Evolutionary conservation across 2,797 vertebrate species (phyloP), one percentile per base, ranked within the genome.

Genomic region (Phoxinus dragarum): DNA sequence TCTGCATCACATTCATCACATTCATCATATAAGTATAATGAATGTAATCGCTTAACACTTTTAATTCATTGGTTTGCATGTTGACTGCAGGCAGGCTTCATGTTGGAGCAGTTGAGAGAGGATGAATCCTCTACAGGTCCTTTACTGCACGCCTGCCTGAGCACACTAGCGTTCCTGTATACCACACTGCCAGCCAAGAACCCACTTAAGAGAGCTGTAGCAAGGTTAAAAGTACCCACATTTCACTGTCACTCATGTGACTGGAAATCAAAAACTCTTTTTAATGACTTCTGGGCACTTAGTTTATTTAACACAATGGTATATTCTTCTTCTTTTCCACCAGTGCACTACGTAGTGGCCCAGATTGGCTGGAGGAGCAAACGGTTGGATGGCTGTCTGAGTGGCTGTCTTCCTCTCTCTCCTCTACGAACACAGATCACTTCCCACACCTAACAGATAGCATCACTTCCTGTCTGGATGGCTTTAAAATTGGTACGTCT

Each of bases 191-290:
- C 88, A 84, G 40, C 88, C 31, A 99, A 97, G 92, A 99, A 98
- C 91, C 98, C 98, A 1, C 92, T 98, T 81, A 96, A 97, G 88
- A 96, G 96, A 89, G 96, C 97, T 47, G 91, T 97, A 36, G 94
- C 96, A 86, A 99, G 98, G 98, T 99, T 96, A 89, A 73, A 71
- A 23, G 38, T 56, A 6, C 40, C 19, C 3, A 6, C 12, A 34
- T 68, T 82, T 49, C 74, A 16, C 36, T 64, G 1, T 36, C 23
- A 34, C 36, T 36, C 67, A 19, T 27, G 4, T 19, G 2, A 66
- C 36, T 3, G 0, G 19, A 21, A 42, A 77, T 40, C 5, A 66
- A 6, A 21, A 23, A 69, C 0, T 21, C 52, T 66, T 61, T 64
- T 31, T 12, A 31, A 34, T 36, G 10, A 31, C 10, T 23, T 80